phyloP scores from a whole-genome alignment of 2,797 vertebrate genomes.

The Silurus lanzhouensis region DNA sequence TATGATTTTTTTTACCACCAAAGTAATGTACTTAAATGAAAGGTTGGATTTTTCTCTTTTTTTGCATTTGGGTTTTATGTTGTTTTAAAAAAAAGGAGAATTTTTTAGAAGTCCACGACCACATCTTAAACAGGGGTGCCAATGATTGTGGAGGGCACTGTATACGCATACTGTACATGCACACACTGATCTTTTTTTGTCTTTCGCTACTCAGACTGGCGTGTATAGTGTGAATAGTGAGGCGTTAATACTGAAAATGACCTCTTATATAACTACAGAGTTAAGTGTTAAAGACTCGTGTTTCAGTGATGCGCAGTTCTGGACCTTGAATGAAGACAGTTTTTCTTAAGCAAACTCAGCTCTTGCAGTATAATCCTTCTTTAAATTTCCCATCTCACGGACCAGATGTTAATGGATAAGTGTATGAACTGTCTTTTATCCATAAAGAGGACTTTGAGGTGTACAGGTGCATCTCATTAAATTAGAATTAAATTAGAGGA shows the following conservation, averaged over 20 bases:
- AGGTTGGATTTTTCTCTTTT: no score
- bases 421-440: background rate
- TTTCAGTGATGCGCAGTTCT: background rate
- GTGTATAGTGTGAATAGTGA: background rate
- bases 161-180: conserved; percentile 26
- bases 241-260: background rate
- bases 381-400: background rate
- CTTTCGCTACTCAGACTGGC: background rate
- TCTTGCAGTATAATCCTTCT: background rate
- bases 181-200: background rate
- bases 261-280: background rate
- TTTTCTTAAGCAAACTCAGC: background rate
- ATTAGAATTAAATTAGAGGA: no score
- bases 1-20: no score
- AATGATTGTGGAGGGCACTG: no score
- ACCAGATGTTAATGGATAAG: background rate
- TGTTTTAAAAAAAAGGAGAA: no score
- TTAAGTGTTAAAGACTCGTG: background rate
- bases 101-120: no score
- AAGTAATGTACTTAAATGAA: no score
- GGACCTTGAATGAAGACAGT: background rate
- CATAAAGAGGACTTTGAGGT: no score
- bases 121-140: no score
- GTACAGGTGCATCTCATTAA: no score
- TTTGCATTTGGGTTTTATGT: no score